These are phyloP conservation scores for Cavia porcellus DNA, from an alignment of 2,113 vertebrate genomes.

Conservation along the genomic window DNA sequence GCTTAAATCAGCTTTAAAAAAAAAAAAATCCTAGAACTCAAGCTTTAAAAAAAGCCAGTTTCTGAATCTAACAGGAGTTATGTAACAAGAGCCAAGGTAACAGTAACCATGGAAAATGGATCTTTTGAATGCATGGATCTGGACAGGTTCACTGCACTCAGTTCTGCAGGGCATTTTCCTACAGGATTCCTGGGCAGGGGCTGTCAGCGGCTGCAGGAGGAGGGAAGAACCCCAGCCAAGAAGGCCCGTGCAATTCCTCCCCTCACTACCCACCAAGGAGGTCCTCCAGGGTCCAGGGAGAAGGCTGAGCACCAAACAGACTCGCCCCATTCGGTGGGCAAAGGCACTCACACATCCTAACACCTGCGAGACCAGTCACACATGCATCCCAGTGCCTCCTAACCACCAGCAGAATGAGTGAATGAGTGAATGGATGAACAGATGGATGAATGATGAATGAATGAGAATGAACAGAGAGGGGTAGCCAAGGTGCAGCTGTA, in stretches of 20 bases:
- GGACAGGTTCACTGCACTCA: background rate
- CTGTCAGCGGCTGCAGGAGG: background rate
- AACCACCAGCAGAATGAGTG: background rate
- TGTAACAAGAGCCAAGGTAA: slow-evolving; percentile 60
- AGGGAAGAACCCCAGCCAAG: fast-evolving
- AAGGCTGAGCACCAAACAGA: background rate
- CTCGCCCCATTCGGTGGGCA: fast-evolving
- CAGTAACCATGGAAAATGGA: slow-evolving; percentile 60
- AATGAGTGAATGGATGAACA: background rate
- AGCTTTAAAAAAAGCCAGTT: background rate
- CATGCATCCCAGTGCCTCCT: background rate
- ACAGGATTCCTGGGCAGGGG: background rate
- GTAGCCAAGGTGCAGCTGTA: fast-evolving
- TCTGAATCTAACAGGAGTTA: slow-evolving; percentile 46
- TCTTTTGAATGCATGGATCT: background rate
- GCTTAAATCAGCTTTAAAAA: background rate
- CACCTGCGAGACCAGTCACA: background rate
- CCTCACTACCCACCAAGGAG: fast-evolving
- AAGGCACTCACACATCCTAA: background rate
- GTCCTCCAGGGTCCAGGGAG: background rate
- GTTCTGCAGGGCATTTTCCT: background rate
- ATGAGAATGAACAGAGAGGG: background rate
- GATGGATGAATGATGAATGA: background rate
- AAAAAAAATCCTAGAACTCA: background rate
- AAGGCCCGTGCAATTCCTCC: fast-evolving